A percentile compares a stretch with the other conserved stretches of the same genome.
phyloP scores from a whole-genome alignment of 2,797 vertebrate genomes.

The Rhabdomys pumilio region DNA sequence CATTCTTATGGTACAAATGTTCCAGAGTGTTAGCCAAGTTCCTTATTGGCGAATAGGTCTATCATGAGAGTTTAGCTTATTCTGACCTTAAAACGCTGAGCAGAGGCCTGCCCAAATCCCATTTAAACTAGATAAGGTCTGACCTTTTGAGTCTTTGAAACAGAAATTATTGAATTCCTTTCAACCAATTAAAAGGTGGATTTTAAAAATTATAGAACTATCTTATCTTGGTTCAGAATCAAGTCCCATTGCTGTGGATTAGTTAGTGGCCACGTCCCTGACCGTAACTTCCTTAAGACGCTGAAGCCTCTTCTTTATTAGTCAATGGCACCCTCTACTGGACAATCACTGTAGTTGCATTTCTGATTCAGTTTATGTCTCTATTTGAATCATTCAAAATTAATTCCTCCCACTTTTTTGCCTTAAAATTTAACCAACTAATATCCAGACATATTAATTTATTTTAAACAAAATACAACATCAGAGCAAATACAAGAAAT shows the following conservation, averaged over 20 bases:
- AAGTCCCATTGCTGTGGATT: not conserved
- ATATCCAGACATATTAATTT: not conserved
- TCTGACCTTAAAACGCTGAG: too few species aligned
- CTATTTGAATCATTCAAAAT: not conserved
- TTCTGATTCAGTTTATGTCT: not conserved
- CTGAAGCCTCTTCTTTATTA: not conserved
- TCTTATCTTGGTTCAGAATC: not conserved
- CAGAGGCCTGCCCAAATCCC: not conserved
- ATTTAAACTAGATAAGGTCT: not conserved
- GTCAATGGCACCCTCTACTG: conserved; percentile 52
- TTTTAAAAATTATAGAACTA: not conserved
- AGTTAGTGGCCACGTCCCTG: not conserved
- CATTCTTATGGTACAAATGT: not conserved
- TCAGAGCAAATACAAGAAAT: not conserved
- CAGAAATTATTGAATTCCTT: not conserved
- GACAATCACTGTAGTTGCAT: conserved; percentile 25
- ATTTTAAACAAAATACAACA: conserved; percentile 22
- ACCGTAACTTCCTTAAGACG: not conserved
- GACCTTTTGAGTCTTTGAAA: not conserved
- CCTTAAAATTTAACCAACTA: not conserved
- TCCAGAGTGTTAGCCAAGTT: not conserved
- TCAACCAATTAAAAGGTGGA: not conserved
- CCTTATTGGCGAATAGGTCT: too few species aligned
- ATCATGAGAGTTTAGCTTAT: not conserved
- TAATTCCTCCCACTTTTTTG: not conserved